Percentiles rank a stretch among this genome's conserved stretches.
phyloP scores from a whole-genome alignment of 2,797 vertebrate genomes.

The Pteropus rufus region DNA sequence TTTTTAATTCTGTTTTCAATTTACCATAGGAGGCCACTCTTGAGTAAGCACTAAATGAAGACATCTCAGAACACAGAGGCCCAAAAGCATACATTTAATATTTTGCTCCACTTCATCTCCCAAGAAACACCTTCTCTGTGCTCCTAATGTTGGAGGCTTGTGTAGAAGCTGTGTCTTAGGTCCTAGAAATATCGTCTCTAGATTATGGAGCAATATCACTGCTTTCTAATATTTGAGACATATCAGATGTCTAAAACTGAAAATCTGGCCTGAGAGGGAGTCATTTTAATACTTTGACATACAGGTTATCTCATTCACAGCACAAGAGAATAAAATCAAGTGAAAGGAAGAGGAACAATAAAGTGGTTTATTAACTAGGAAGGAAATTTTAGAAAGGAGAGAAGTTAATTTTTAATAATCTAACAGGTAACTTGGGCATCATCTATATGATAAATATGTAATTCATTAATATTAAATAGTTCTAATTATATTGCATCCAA shows the following conservation, averaged over 20 bases:
- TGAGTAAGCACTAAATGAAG: conserved; percentile 50
- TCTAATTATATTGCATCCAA: not conserved
- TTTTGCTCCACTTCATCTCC: not conserved
- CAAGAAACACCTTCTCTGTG: not conserved
- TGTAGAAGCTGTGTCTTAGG: not conserved
- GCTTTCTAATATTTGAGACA: not conserved
- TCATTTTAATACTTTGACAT: not conserved
- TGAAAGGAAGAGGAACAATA: not conserved
- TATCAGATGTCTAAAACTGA: not conserved
- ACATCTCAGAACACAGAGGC: not conserved
- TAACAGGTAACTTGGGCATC: not conserved
- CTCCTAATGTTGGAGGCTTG: not conserved
- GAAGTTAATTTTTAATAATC: not conserved
- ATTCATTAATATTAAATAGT: not conserved
- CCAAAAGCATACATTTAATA: not conserved
- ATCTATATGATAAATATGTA: not conserved
- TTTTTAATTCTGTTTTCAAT: conserved; percentile 61
- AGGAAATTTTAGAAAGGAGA: not conserved
- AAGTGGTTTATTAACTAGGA: not conserved
- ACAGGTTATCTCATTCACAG: not conserved
- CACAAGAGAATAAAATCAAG: not conserved
- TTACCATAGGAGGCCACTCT: conserved; percentile 64
- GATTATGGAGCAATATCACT: not conserved
- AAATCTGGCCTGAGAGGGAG: not conserved
- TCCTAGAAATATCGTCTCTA: not conserved